phyloP scores from a whole-genome alignment of 1,140 invertebrate species.

The Drosophila quadrilineata region DNA sequence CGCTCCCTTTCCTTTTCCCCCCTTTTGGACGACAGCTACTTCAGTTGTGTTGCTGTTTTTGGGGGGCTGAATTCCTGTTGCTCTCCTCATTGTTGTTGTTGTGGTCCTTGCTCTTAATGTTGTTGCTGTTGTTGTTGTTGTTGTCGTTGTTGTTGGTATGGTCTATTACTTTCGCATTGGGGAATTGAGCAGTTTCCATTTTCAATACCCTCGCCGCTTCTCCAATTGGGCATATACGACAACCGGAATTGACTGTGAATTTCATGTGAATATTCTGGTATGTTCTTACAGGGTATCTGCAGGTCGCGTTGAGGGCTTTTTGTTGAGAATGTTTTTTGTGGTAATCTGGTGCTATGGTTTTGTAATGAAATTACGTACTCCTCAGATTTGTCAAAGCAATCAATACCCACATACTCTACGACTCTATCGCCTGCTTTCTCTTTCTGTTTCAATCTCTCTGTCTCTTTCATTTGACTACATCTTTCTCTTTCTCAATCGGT shows the following conservation, averaged over 20 bases:
- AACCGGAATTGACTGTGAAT: too few relatives aligned
- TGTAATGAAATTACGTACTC: conserved; percentile 68
- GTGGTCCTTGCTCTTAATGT: too few relatives aligned
- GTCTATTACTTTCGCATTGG: conserved; percentile 62
- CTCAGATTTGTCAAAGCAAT: conserved; percentile 75
- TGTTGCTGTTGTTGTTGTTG: conserved; percentile 23
- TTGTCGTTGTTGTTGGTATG: conserved; percentile 17
- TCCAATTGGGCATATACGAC: too few relatives aligned
- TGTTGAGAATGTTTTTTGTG: conserved; percentile 50
- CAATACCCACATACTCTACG: conserved; percentile 40
- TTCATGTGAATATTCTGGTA: too few relatives aligned
- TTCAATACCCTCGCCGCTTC: too few relatives aligned
- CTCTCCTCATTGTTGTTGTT: background rate
- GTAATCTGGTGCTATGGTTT: conserved; percentile 45
- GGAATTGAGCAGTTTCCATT: conserved; percentile 45
- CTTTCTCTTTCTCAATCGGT: too few relatives aligned
- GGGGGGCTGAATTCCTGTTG: conserved; percentile 20
- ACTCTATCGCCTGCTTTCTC: too few relatives aligned
- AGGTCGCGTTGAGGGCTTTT: too few relatives aligned
- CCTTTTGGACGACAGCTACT: conserved; percentile 10
- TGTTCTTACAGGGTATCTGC: too few relatives aligned
- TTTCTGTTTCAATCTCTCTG: background rate
- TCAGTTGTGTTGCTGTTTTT: conserved; percentile 25
- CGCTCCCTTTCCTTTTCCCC: background rate
- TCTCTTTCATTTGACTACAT: background rate